These are phyloP conservation scores for Pipra filicauda DNA, from an alignment of 2,113 vertebrate species.

Conservation along the genomic window DNA sequence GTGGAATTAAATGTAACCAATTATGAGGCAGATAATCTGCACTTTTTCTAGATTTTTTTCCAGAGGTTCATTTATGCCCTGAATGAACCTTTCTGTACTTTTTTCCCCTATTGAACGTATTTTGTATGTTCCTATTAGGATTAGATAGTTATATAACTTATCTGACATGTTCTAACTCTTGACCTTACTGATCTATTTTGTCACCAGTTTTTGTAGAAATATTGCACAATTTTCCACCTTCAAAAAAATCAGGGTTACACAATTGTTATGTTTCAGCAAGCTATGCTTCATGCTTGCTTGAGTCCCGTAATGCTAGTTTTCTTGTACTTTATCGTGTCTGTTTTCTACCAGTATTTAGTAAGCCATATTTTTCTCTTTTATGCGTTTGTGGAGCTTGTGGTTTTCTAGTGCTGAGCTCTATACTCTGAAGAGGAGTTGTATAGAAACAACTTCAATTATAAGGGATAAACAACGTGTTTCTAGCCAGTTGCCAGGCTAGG, in stretches of 20 bases:
- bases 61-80: neutral
- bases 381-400: rapidly evolving
- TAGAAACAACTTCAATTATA: neutral
- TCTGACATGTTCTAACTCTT: neutral
- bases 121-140: neutral
- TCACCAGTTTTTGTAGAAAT: neutral
- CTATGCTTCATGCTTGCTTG: neutral
- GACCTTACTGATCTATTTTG: neutral
- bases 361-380: neutral
- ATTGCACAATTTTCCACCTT: neutral
- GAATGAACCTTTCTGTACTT: neutral
- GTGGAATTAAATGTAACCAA: neutral
- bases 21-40: neutral
- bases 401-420: neutral
- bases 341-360: neutral
- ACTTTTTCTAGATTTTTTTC: neutral
- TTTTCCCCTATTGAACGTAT: neutral
- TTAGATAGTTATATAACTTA: neutral
- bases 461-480: neutral
- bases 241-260: neutral
- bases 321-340: neutral
- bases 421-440: neutral
- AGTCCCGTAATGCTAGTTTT: neutral
- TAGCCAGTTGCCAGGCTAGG: rapidly evolving
- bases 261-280: neutral